Evolutionary conservation across 2,888 invertebrate species (phyloP), one percentile per base, ranked within the genome.

Genomic region (Melinopterus prodromus): DNA sequence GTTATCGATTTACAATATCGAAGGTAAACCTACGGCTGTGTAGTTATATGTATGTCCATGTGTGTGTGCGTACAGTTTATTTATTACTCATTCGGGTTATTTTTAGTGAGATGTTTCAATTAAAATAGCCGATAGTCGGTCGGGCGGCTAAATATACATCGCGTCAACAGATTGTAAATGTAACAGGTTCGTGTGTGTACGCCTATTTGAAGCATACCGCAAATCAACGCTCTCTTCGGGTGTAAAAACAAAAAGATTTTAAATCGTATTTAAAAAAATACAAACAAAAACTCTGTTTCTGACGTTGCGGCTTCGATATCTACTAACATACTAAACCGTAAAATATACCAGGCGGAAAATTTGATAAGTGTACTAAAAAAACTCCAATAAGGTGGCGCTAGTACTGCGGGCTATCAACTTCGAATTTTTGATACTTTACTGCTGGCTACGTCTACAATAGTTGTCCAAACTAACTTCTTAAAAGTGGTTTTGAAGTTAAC

Each of bases 71-170:
- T 26, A 15, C 36, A 72, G 12, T 36, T 77, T 38, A 26, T 69
- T 77, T 77, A 69, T 77, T 77, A 77, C 16, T 77, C 77, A 69
- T 36, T 15, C 16, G n/a, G 77, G 53, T 69, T 77, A 77, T 77
- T 77, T 77, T 77, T 77, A 77, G 77, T 69, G 53, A 69, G 53
- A 16, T 15, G 26, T 77, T 77, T 77, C 26, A 38, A 77, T 77
- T 77, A 15, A 26, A 77, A 36, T 36, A 16, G 72, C n/a, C 72
- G 72, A 72, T 36, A 36, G 72, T 16, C 72, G 69, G 69, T 69
- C 26, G 16, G 53, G 15, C 53, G 26, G 53, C 77, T 77, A 77
- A 77, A 69, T 77, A 69, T 77, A 77, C 69, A 36, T 12, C 53
- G 26, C 69, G 26, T 76, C 76, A 69, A 69, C 70, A 77, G 26